Percentiles rank a stretch among this genome's conserved stretches.
Conservation (phyloP, 2,797 vertebrate species). For the Anguilla pacifica region DNA sequence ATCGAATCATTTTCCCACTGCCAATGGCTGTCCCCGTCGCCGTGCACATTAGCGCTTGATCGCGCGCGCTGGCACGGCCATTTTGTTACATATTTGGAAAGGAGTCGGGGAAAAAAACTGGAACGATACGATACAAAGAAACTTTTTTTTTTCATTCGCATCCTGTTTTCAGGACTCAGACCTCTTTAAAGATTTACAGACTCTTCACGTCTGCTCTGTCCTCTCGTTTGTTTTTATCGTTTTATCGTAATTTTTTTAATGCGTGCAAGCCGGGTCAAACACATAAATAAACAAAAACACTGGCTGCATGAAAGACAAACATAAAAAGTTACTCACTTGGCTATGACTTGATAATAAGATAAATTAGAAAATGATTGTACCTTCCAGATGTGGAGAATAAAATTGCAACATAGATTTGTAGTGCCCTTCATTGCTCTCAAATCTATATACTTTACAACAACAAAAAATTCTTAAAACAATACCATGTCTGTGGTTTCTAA, state of each 20-base stretch:
- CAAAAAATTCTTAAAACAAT: not conserved
- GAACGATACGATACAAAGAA: not conserved
- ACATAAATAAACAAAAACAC: not conserved
- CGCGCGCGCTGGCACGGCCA: not conserved
- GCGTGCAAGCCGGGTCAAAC: not conserved
- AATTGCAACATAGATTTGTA: not conserved
- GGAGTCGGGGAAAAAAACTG: not conserved
- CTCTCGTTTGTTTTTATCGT: not conserved
- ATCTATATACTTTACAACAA: not conserved
- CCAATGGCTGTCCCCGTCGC: not conserved
- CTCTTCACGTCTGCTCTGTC: not conserved
- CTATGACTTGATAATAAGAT: not conserved
- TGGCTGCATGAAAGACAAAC: not conserved
- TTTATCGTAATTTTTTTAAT: not conserved
- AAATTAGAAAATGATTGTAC: not conserved
- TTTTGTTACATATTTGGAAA: not conserved
- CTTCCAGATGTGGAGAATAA: not conserved
- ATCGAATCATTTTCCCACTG: conserved; percentile 45
- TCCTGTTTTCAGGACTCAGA: not conserved
- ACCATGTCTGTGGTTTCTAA: not conserved
- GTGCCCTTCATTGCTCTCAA: not conserved
- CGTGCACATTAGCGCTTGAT: not conserved
- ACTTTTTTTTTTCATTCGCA: conserved; percentile 1
- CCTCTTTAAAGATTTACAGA: not conserved
- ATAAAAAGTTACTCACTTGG: not conserved